Evolutionary conservation across 2,797 vertebrate genomes (phyloP).

Genomic region (Pseudopleuronectes americanus): DNA sequence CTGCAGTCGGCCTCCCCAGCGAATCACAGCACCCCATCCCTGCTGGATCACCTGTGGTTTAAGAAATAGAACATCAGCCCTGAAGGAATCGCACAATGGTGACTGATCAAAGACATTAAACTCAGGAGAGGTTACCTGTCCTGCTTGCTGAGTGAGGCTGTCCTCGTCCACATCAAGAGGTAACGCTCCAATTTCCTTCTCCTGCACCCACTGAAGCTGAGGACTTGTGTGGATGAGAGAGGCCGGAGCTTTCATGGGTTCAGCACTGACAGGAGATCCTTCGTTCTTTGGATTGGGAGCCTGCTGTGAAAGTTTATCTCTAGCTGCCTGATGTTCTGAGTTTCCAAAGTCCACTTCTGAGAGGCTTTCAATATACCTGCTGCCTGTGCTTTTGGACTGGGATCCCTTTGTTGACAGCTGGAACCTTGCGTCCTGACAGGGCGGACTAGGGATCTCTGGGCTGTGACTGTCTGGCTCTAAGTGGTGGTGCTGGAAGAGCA

Average conservation of each 20-base stretch:
- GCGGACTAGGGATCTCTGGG: constrained; percentile 64
- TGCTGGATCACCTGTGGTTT: constrained; percentile 85
- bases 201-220: constrained; percentile 83
- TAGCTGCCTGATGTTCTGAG: constrained; percentile 43
- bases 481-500: constrained; percentile 96
- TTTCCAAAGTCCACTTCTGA: constrained; percentile 68
- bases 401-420: constrained; percentile 47
- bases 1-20: constrained; percentile 87
- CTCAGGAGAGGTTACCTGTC: constrained; percentile 70
- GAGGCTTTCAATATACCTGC: constrained; percentile 68
- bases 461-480: constrained; percentile 79
- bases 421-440: constrained; percentile 59
- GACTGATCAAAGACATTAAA: not conserved
- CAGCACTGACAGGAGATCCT: constrained; percentile 35
- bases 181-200: constrained; percentile 77
- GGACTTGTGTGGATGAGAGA: constrained; percentile 73
- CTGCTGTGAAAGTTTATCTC: constrained; percentile 25
- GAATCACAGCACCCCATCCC: constrained; percentile 87
- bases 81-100: not conserved
- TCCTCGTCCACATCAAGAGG: constrained; percentile 72
- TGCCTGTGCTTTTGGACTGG: constrained; percentile 42
- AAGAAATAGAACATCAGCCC: not conserved
- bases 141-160: constrained; percentile 82
- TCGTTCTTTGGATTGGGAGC: constrained; percentile 35
- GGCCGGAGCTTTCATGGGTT: constrained; percentile 32